Evolutionary conservation across 2,888 invertebrate species (phyloP).

Genomic region (Tethea ocularis): DNA sequence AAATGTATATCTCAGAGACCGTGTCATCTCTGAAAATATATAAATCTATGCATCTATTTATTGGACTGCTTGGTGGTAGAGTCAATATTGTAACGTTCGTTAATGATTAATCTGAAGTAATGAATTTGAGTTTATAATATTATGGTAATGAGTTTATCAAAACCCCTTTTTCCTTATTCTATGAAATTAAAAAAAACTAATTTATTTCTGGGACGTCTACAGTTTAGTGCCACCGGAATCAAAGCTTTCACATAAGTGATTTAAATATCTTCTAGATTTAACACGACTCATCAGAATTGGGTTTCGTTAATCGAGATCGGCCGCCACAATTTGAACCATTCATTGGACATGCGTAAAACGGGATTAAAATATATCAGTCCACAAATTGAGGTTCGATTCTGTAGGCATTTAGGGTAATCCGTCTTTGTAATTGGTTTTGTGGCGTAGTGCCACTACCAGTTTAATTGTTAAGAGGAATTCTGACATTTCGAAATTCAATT

Average conservation of each 20-base stretch:
- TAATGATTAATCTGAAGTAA: too few species aligned
- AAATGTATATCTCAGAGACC: too few species aligned
- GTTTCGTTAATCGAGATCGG: slow-evolving; percentile 50
- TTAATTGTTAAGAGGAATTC: slow-evolving; percentile 32
- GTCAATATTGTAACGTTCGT: too few species aligned
- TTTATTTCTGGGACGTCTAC: not conserved
- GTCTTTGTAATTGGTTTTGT: slow-evolving; percentile 75
- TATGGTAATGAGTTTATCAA: too few species aligned
- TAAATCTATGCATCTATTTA: too few species aligned
- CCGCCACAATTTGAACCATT: slow-evolving; percentile 50
- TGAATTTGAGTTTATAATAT: too few species aligned
- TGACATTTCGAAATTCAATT: slow-evolving; percentile 36
- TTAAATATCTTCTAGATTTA: slow-evolving; percentile 19
- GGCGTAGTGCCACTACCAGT: slow-evolving; percentile 44
- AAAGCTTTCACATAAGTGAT: slow-evolving; percentile 8
- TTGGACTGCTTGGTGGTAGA: too few species aligned
- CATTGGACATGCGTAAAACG: slow-evolving; percentile 66
- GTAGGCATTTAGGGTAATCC: slow-evolving; percentile 67
- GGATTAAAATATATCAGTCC: slow-evolving; percentile 75
- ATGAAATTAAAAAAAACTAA: too few species aligned
- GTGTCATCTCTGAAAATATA: too few species aligned
- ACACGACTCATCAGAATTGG: slow-evolving; percentile 38
- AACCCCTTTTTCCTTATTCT: too few species aligned
- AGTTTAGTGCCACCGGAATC: not conserved
- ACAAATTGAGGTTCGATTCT: slow-evolving; percentile 72